Conservation (phyloP, 2,888 invertebrate species). For the Papilio elwesi region DNA sequence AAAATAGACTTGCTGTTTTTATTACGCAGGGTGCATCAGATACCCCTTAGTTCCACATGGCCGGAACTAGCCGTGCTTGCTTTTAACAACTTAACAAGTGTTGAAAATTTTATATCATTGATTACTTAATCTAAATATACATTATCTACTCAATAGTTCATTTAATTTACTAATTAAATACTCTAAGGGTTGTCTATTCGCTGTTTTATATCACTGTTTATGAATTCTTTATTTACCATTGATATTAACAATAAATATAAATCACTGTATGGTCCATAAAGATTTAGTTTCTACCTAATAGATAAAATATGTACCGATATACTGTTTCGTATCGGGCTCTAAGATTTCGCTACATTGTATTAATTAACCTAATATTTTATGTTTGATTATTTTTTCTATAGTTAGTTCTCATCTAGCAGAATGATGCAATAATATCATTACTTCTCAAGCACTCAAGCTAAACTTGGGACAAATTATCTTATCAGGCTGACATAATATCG, state of each 20-base stretch:
- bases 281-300: too few relatives aligned
- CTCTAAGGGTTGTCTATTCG: too few relatives aligned
- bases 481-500: conserved; percentile 39
- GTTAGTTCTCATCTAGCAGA: conserved; percentile 17
- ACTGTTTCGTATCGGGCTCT: too few relatives aligned
- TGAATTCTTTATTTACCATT: too few relatives aligned
- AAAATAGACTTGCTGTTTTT: conserved; percentile 69
- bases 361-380: background rate
- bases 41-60: conserved; percentile 45
- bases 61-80: conserved; percentile 15
- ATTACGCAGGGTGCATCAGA: conserved; percentile 47
- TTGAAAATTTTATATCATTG: background rate
- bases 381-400: background rate
- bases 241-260: too few relatives aligned
- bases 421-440: conserved; percentile 26
- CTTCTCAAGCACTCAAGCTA: conserved; percentile 29
- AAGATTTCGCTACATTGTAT: background rate
- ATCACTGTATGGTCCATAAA: too few relatives aligned
- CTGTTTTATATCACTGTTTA: too few relatives aligned
- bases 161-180: background rate
- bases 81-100: conserved; percentile 27
- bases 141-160: background rate
- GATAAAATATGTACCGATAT: too few relatives aligned
- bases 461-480: conserved; percentile 41
- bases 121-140: background rate